phyloP scores from a whole-genome alignment of 2,113 vertebrate species.

The Micronycteris hirsuta region DNA sequence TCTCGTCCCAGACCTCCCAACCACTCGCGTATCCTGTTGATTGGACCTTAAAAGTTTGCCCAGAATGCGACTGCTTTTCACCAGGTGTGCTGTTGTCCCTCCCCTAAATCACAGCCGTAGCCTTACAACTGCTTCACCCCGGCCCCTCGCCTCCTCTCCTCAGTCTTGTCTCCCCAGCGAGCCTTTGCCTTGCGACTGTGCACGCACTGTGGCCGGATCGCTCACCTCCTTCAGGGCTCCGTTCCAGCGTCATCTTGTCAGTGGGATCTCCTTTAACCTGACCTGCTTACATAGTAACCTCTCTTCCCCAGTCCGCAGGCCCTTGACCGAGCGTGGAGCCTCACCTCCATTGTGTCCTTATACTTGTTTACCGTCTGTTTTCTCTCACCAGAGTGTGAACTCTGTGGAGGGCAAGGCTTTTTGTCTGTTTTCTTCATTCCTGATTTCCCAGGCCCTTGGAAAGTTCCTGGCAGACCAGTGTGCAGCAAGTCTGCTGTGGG shows the following conservation, averaged over 20 bases:
- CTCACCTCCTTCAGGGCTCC: neutral
- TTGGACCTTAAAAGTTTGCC: neutral
- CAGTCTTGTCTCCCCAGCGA: neutral
- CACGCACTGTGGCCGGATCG: neutral
- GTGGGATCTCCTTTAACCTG: neutral
- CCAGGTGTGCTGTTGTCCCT: neutral
- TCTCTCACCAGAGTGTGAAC: neutral
- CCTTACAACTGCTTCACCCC: neutral
- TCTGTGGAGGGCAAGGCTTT: neutral
- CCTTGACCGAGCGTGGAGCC: neutral
- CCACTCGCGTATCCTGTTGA: neutral
- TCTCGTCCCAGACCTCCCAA: neutral
- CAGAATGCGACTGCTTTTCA: neutral
- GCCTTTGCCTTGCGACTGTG: neutral
- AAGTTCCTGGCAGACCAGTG: neutral
- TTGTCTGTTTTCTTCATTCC: neutral
- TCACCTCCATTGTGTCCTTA: neutral
- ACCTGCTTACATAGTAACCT: neutral
- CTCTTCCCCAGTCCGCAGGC: neutral
- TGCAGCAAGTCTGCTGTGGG: neutral
- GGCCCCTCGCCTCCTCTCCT: accelerated
- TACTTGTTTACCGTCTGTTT: neutral
- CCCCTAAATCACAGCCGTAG: neutral
- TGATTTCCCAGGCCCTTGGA: neutral
- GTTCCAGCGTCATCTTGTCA: neutral